These are phyloP conservation scores for Drosophila affinis DNA, from an alignment of 2,888 invertebrate genomes.

Conservation along the genomic window DNA sequence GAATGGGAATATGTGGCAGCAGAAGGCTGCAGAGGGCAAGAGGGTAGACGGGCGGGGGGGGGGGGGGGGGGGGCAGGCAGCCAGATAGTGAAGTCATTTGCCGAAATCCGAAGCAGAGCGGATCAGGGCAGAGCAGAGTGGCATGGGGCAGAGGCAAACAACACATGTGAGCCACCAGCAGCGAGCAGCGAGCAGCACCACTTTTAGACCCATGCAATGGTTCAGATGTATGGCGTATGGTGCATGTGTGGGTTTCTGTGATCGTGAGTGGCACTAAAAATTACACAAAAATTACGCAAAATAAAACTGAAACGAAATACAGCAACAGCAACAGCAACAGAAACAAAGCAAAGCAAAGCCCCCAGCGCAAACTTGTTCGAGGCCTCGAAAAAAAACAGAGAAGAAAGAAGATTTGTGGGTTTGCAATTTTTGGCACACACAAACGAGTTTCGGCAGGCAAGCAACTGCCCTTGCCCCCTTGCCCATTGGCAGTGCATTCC, in stretches of 20 bases:
- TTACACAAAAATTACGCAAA: slow-evolving; percentile 60
- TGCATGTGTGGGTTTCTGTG: slow-evolving; percentile 19
- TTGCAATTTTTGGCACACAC: slow-evolving; percentile 76
- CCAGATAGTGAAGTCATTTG: slow-evolving; percentile 80
- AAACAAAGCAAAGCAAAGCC: slow-evolving; percentile 11
- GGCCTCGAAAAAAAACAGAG: neutral
- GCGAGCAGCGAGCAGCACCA: neutral
- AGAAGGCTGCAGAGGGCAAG: neutral
- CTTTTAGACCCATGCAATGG: slow-evolving; percentile 26
- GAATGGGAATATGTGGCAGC: neutral
- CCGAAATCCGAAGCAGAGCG: slow-evolving; percentile 61
- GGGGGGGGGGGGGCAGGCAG: neutral
- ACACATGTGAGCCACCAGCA: slow-evolving; percentile 57
- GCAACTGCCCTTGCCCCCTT: slow-evolving; percentile 41
- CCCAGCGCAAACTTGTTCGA: slow-evolving; percentile 50
- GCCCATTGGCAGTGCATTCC: too few species aligned
- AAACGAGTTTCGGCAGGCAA: slow-evolving; percentile 67
- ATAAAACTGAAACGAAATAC: slow-evolving; percentile 30
- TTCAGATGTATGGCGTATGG: neutral
- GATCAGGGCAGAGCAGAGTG: neutral
- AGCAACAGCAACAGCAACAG: slow-evolving; percentile 18
- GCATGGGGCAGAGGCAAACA: slow-evolving; percentile 40
- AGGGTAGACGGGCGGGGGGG: slow-evolving; percentile 7
- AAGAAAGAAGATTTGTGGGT: slow-evolving; percentile 71
- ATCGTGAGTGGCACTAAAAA: slow-evolving; percentile 58